Conservation (phyloP, 2,797 vertebrate species). For the Columba guinea region DNA sequence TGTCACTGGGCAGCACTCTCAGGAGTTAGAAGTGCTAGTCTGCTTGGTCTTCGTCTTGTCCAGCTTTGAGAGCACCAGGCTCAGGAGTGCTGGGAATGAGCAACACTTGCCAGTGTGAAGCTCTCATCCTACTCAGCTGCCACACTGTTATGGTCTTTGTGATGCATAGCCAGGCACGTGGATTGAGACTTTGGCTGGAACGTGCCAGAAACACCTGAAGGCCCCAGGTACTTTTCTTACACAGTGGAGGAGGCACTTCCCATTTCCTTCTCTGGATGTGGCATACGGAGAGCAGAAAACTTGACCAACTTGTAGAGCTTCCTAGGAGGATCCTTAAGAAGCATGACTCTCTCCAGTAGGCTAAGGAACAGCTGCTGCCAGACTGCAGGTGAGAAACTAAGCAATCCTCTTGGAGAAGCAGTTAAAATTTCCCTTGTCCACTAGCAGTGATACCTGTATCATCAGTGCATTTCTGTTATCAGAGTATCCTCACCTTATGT, state of each 20-base stretch:
- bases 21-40: not conserved
- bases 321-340: not conserved
- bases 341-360: rapidly evolving
- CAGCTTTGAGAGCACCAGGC: not conserved
- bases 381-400: not conserved
- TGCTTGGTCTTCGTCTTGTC: not conserved
- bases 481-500: not conserved
- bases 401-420: not conserved
- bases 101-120: not conserved
- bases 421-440: not conserved
- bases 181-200: not conserved
- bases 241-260: not conserved
- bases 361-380: not conserved
- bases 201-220: rapidly evolving
- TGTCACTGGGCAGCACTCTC: rapidly evolving
- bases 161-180: not conserved
- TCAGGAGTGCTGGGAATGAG: not conserved
- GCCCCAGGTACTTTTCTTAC: rapidly evolving
- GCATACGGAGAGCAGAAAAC: not conserved
- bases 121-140: not conserved
- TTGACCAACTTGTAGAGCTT: not conserved
- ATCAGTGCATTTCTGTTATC: not conserved
- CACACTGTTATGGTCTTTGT: not conserved
- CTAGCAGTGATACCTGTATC: not conserved
- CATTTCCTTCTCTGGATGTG: too few relatives aligned